Evolutionary conservation across 2,797 vertebrate genomes (phyloP).

Genomic region (Hafferia zeledoni): DNA sequence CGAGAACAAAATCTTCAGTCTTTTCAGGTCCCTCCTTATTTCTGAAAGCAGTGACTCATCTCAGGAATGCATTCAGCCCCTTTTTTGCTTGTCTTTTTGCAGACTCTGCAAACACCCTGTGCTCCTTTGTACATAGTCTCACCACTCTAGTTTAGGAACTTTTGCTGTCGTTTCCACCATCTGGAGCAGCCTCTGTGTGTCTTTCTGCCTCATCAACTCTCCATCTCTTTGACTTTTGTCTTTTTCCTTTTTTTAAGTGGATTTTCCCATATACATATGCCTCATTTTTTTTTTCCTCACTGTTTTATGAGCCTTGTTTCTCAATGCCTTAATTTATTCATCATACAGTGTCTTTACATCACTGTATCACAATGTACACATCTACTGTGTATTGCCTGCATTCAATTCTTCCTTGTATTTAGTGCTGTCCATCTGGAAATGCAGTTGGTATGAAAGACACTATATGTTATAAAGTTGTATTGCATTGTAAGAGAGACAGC

Average conservation of each 20-base stretch:
- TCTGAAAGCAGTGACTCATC: neutral
- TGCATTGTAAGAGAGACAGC: neutral
- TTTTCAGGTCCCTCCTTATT: neutral
- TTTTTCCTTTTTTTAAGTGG: neutral
- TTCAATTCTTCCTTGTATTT: conserved; percentile 12
- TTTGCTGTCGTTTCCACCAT: conserved; percentile 14
- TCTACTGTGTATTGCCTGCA: neutral
- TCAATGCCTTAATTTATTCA: conserved; percentile 48
- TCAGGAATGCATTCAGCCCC: neutral
- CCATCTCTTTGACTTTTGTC: neutral
- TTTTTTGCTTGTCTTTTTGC: neutral
- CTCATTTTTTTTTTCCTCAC: neutral
- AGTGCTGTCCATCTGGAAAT: conserved; percentile 22
- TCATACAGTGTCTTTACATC: conserved; percentile 11
- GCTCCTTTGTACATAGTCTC: neutral
- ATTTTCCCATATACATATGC: neutral
- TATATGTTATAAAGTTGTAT: conserved; percentile 36
- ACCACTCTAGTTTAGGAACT: neutral
- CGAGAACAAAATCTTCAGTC: neutral
- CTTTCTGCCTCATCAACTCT: conserved; percentile 25
- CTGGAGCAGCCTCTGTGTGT: conserved; percentile 15
- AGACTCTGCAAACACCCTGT: neutral
- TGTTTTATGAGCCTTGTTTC: conserved; percentile 6
- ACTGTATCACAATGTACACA: neutral
- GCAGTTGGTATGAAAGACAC: conserved; percentile 10